Conservation (phyloP, 2,888 invertebrate genomes). For the Elegia similella region DNA sequence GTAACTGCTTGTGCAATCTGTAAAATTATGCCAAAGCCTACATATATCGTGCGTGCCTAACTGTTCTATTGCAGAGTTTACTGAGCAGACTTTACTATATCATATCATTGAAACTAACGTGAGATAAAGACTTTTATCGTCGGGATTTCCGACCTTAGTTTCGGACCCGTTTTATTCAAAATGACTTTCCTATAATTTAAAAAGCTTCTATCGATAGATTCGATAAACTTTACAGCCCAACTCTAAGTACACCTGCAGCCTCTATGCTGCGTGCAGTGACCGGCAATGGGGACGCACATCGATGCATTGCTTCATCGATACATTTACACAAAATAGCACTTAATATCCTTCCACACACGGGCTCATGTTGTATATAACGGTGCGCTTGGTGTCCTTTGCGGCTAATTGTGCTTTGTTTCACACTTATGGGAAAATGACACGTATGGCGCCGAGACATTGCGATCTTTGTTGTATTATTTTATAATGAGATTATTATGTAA, state of each 20-base stretch:
- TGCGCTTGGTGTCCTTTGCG: background rate
- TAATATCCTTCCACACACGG: background rate
- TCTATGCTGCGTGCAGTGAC: constrained; percentile 56
- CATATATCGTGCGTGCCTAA: too few relatives aligned
- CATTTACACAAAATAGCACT: background rate
- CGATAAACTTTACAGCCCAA: background rate
- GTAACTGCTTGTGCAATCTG: too few relatives aligned
- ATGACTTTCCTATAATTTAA: too few relatives aligned
- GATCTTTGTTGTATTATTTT: background rate
- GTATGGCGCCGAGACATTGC: background rate
- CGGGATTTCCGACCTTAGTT: too few relatives aligned
- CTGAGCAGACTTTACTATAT: too few relatives aligned
- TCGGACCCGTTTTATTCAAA: too few relatives aligned
- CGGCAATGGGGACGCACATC: constrained; percentile 53
- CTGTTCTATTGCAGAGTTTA: too few relatives aligned
- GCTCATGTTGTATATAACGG: background rate
- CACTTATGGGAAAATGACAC: constrained; percentile 5
- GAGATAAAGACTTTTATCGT: too few relatives aligned
- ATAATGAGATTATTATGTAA: constrained; percentile 1
- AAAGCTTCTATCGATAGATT: constrained; percentile 11
- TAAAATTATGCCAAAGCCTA: too few relatives aligned
- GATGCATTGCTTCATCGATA: background rate
- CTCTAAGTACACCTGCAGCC: constrained; percentile 36
- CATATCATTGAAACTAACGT: too few relatives aligned
- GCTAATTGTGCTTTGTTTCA: constrained; percentile 4